Conservation (phyloP, 1,140 invertebrate species). For the Paralvinella palmiformis region DNA sequence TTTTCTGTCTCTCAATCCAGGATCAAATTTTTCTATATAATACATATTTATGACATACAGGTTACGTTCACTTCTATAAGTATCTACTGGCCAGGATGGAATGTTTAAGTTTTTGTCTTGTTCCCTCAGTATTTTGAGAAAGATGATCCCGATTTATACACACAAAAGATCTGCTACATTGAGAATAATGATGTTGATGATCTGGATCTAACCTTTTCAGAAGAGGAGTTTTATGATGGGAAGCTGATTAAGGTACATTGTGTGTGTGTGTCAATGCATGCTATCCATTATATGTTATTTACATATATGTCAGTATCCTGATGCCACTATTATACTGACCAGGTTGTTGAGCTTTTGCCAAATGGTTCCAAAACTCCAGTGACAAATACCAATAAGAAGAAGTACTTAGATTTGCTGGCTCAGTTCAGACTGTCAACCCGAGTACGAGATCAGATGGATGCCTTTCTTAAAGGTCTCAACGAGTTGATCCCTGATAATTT, state of each 20-base stretch:
- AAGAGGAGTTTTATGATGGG: conserved; percentile 77
- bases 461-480: conserved; percentile 82
- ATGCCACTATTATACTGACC: not conserved
- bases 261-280: not conserved
- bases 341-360: conserved; percentile 67
- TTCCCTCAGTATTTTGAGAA: conserved; percentile 94
- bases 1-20: not conserved
- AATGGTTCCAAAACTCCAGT: conserved; percentile 66
- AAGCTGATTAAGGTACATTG: conserved; percentile 62
- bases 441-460: conserved; percentile 76
- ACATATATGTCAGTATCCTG: not conserved
- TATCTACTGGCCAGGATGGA: too few species aligned
- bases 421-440: conserved; percentile 77
- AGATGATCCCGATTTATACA: conserved; percentile 87
- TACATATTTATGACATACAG: too few species aligned
- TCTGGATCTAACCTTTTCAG: conserved; percentile 79
- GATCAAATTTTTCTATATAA: too few species aligned
- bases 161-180: conserved; percentile 85
- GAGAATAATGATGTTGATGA: conserved; percentile 81
- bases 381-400: conserved; percentile 69
- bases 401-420: conserved; percentile 82
- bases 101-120: too few species aligned
- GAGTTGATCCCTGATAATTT: conserved; percentile 87
- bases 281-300: not conserved
- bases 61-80: too few species aligned